Conservation (phyloP, 2,113 vertebrate species). For the Hiodon alosoides region DNA sequence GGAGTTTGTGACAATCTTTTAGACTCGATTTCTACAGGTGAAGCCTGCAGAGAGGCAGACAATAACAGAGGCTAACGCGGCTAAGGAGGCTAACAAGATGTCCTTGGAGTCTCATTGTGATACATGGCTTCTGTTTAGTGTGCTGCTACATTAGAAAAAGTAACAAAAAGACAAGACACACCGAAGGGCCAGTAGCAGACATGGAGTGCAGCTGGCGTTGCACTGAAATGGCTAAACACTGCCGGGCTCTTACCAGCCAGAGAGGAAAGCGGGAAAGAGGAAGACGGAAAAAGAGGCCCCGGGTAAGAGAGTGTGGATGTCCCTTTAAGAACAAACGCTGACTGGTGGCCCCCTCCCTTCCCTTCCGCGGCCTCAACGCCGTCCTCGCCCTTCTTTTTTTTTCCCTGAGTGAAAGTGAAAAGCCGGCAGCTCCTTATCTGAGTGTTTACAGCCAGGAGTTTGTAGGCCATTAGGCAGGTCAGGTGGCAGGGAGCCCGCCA, state of each 20-base stretch:
- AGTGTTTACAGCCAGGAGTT: slow-evolving; percentile 55
- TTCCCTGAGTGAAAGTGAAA: slow-evolving; percentile 39
- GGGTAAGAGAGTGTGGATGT: slow-evolving; percentile 18
- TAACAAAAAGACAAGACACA: slow-evolving; percentile 8
- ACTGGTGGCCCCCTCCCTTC: slow-evolving; percentile 13
- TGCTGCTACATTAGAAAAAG: slow-evolving; percentile 23
- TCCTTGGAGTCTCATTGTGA: slow-evolving; percentile 8
- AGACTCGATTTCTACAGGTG: neutral
- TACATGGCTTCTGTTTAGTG: neutral
- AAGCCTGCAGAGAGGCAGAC: neutral
- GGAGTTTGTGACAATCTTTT: too few species aligned
- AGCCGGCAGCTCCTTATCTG: slow-evolving; percentile 56
- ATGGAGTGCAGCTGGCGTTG: slow-evolving; percentile 7
- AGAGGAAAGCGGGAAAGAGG: neutral
- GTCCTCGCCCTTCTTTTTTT: slow-evolving; percentile 10
- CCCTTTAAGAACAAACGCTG: slow-evolving; percentile 46
- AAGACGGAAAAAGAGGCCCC: neutral
- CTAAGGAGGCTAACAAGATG: neutral
- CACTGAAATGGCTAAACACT: slow-evolving; percentile 4
- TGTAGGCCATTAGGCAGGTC: slow-evolving; percentile 57
- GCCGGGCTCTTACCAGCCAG: slow-evolving; percentile 7
- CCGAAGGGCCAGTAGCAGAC: neutral
- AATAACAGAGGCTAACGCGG: neutral
- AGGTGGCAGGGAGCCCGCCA: slow-evolving; percentile 52
- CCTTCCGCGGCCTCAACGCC: neutral